Evolutionary conservation across 53 echinoderm and acorn worm species (phyloP).

Genomic region (Crossaster papposus): DNA sequence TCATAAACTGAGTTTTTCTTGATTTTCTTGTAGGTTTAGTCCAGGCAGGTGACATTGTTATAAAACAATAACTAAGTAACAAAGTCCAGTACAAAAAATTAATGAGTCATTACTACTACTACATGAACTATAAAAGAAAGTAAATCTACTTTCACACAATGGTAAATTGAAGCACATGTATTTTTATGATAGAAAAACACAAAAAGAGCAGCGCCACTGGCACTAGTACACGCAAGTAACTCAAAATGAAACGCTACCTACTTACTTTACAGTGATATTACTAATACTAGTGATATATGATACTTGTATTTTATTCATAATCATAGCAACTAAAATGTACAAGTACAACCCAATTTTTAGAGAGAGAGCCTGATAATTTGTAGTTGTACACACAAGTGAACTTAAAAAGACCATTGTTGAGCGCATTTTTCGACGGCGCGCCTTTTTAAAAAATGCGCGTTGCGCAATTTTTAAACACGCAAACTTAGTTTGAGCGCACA

Average conservation of each 20-base stretch:
- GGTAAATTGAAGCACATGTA: not conserved
- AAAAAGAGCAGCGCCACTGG: not conserved
- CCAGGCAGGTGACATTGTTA: not conserved
- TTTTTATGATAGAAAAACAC: not conserved
- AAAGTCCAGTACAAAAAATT: not conserved
- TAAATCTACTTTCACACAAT: not conserved
- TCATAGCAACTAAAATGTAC: not conserved
- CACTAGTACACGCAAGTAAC: not conserved
- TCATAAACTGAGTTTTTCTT: not conserved
- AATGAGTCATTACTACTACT: not conserved
- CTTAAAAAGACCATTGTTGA: slow-evolving; percentile 64
- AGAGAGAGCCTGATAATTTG: slow-evolving; percentile 75
- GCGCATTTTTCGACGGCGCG: no score
- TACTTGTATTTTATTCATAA: slow-evolving; percentile 6
- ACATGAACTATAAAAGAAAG: not conserved
- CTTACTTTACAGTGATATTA: not conserved
- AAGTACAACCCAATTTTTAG: not conserved
- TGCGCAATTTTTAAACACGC: no score
- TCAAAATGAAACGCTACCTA: not conserved
- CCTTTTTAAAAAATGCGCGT: no score
- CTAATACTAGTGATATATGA: not conserved
- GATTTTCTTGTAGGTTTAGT: not conserved
- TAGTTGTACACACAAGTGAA: slow-evolving; percentile 78
- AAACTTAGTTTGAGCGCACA: no score
- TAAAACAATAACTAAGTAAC: not conserved